A percentile compares a stretch with the other conserved stretches of the same genome.
Conservation (phyloP, 1,140 invertebrate species). For the Adelges cooleyi region DNA sequence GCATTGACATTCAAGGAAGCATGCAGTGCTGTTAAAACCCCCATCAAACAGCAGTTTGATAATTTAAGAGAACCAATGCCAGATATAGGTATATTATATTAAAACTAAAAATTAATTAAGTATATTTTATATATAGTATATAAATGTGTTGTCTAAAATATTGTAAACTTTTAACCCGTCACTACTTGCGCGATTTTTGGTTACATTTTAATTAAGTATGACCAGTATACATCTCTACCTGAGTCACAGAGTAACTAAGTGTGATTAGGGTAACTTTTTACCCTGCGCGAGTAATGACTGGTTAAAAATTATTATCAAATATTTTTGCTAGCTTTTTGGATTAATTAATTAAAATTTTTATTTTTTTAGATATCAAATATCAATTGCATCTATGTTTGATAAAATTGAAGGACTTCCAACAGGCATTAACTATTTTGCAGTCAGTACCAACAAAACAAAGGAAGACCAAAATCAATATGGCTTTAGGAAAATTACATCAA, state of each 20-base stretch:
- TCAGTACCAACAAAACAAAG: constrained; percentile 56
- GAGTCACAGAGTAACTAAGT: no score
- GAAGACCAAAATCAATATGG: constrained; percentile 56
- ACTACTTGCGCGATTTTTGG: not conserved
- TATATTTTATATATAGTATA: no score
- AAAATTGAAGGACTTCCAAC: constrained; percentile 49
- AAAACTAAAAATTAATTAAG: not conserved
- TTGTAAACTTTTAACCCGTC: no score
- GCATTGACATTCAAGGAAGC: constrained; percentile 57
- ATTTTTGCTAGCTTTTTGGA: no score
- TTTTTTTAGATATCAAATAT: constrained; percentile 58
- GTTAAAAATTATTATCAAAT: no score
- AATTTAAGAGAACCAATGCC: constrained; percentile 42
- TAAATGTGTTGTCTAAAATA: no score
- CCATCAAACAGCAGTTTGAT: constrained; percentile 40
- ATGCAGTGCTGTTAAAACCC: constrained; percentile 48
- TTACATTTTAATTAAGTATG: no score
- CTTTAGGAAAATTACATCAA: constrained; percentile 58
- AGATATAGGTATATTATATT: constrained; percentile 38
- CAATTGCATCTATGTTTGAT: constrained; percentile 57
- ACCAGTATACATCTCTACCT: no score
- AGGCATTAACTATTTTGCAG: constrained; percentile 54
- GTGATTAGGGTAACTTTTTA: no score
- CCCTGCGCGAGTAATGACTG: no score
- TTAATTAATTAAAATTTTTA: not conserved